Conservation (phyloP, 2,888 invertebrate species). For the Euclidia mi region DNA sequence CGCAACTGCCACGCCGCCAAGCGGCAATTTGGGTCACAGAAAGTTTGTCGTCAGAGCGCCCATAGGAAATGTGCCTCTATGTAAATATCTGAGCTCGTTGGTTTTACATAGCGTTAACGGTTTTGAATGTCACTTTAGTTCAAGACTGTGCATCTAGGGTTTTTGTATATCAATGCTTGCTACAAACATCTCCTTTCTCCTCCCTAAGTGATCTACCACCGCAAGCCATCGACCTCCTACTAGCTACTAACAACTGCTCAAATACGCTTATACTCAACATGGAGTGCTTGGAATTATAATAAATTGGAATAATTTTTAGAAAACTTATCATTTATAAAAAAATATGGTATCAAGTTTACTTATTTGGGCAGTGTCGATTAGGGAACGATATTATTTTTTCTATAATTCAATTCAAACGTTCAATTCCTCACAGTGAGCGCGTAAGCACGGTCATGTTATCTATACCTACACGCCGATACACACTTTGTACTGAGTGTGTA, state of each 20-base stretch:
- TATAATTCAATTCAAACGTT: conserved; percentile 58
- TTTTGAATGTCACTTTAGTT: too few species aligned
- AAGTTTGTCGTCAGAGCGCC: too few species aligned
- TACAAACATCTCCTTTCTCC: conserved; percentile 44
- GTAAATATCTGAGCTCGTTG: too few species aligned
- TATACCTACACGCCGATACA: too few species aligned
- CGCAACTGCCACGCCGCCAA: too few species aligned
- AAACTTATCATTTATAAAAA: conserved; percentile 65
- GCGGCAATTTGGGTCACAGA: too few species aligned
- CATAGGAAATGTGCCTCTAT: too few species aligned
- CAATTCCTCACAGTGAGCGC: conserved; percentile 69
- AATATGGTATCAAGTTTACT: conserved; percentile 68
- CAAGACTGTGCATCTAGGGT: too few species aligned
- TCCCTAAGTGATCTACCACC: conserved; percentile 45
- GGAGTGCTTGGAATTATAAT: conserved; percentile 70
- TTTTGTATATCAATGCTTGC: too few species aligned
- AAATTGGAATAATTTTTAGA: conserved; percentile 63
- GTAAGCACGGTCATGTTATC: too few species aligned
- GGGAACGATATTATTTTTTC: conserved; percentile 59
- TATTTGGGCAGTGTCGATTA: conserved; percentile 73
- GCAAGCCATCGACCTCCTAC: conserved; percentile 51
- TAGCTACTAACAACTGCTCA: conserved; percentile 54
- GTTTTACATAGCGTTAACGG: too few species aligned
- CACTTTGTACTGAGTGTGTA: too few species aligned
- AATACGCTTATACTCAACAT: conserved; percentile 73